A percentile compares a stretch with the other conserved stretches of the same genome.
phyloP scores from a whole-genome alignment of 1,140 invertebrate genomes.

The Drosophila pectinifera region DNA sequence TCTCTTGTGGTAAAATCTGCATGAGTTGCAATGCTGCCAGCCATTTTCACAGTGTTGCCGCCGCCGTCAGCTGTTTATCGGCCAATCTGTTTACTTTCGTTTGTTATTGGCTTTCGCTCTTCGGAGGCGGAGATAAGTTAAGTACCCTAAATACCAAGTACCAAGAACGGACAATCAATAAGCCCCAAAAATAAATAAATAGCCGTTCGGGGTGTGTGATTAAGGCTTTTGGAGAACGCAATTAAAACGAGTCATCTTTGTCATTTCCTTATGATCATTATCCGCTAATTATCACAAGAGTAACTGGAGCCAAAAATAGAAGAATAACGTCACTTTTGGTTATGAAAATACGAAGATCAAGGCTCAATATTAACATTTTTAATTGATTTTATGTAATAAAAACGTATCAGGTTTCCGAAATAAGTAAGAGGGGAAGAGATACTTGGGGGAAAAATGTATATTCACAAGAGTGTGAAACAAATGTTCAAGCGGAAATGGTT shows the following conservation, averaged over 20 bases:
- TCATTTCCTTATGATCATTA: not conserved
- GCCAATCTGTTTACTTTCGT: constrained; percentile 57
- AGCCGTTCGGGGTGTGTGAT: constrained; percentile 7
- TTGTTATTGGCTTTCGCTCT: constrained; percentile 45
- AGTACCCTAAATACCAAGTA: constrained; percentile 29
- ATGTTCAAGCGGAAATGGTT: not conserved
- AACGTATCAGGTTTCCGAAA: not conserved
- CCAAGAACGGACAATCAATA: constrained; percentile 31
- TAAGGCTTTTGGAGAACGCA: constrained; percentile 25
- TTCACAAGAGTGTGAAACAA: not conserved
- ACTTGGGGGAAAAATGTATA: not conserved
- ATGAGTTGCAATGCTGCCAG: constrained; percentile 67
- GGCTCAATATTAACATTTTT: not conserved
- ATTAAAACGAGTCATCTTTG: constrained; percentile 41
- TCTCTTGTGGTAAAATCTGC: constrained; percentile 38
- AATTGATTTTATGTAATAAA: not conserved
- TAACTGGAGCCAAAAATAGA: not conserved
- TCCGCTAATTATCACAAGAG: constrained; percentile 17
- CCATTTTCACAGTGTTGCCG: constrained; percentile 24
- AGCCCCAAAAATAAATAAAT: constrained; percentile 38
- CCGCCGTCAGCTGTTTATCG: constrained; percentile 63
- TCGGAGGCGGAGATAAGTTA: constrained; percentile 27
- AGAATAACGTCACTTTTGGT: not conserved
- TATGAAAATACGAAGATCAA: not conserved
- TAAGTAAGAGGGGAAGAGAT: too few relatives aligned